Conservation (phyloP, 2,797 vertebrate genomes). For the Geotrypetes seraphini region DNA sequence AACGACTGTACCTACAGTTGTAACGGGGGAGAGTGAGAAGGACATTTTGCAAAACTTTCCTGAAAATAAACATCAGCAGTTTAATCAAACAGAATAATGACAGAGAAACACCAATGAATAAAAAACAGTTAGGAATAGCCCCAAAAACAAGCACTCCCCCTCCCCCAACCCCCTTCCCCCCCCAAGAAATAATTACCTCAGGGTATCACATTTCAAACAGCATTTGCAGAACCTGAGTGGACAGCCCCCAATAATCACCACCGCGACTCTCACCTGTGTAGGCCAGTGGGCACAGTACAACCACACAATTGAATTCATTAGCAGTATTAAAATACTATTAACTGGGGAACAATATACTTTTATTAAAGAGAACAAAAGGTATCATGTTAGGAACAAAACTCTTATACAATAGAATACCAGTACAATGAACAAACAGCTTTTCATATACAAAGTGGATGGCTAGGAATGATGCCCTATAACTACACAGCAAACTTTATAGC, state of each 20-base stretch:
- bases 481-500: no score
- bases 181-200: constrained; percentile 59
- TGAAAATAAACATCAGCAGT: constrained; percentile 81
- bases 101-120: constrained; percentile 28
- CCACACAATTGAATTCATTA: constrained; percentile 43
- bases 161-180: constrained; percentile 20
- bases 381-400: no score
- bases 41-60: constrained; percentile 77
- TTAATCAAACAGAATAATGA: constrained; percentile 57
- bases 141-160: constrained; percentile 18
- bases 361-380: constrained; percentile 49
- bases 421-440: no score
- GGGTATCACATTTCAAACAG: constrained; percentile 53
- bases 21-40: constrained; percentile 74
- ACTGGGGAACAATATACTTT: constrained; percentile 48
- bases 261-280: constrained; percentile 40
- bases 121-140: background rate
- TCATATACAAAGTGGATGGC: no score
- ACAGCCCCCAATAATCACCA: constrained; percentile 41
- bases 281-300: constrained; percentile 33
- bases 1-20: constrained; percentile 87
- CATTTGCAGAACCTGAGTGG: constrained; percentile 50
- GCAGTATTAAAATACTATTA: constrained; percentile 49
- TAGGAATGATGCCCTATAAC: no score
- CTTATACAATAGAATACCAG: no score